Base-by-base conservation (phyloP, 2,797 vertebrate species). In the Odontamblyopus rebecca region DNA sequence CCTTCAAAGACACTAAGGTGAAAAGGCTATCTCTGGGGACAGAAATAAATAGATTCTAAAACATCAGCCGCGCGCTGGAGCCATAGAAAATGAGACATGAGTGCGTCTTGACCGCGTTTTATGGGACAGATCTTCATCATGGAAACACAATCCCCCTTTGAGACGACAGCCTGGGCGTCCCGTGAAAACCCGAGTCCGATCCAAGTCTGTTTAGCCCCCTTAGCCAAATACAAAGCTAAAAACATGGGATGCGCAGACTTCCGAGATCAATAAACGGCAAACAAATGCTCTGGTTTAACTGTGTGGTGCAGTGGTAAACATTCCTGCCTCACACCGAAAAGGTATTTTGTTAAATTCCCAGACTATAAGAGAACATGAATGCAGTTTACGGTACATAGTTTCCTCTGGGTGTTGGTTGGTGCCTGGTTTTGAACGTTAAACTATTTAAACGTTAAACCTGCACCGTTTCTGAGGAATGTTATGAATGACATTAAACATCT, bases 111-210 rank as follows among this genome's bases (percentile, higher is more conserved):
- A 51, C 67, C 68, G 48, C 66, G 79, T 88, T 89, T 87, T 78
- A 18, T 70, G 73, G 76, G 79, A 84, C 80, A 78, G 67, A 82
- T 72, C 68, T 54, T 32, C 61, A 67, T 75, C 61, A 81, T 75
- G 77, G 69, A 62, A 78, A 79, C 86, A 83, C 86, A 86, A 81
- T 75, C 73, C 77, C 63, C 38, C 67, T 57, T 79, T 78, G 83
- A 81, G 83, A 71, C 70, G 70, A 84, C 66, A 72, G 68, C 73
- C 72, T 70, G 71, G 73, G 76, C 80, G 75, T 79, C 69, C 78
- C 69, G 50, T 73, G 67, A 69, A 76, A 69, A 68, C 27, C 32
- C n/a, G 44, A 54, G 41, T 76, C 72, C 67, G 66, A 76, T 74
- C 76, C 82, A 82, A 71, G 80, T 84, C 80, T 71, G 63, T 61